Conservation (phyloP, 2,888 invertebrate species). For the Protodeltote pygarga region DNA sequence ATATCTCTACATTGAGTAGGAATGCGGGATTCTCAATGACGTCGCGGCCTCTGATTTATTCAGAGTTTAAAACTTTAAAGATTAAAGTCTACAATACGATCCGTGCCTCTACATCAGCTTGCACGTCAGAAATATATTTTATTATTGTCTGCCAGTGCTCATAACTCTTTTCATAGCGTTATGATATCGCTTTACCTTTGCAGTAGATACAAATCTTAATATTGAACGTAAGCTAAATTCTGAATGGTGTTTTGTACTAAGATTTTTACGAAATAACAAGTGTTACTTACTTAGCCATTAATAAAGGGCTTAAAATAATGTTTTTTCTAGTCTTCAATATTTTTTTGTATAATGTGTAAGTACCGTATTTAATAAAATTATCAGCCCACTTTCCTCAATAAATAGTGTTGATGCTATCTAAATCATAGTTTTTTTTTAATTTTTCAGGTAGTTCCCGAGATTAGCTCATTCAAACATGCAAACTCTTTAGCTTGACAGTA, state of each 20-base stretch:
- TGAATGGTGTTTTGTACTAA: conserved; percentile 14
- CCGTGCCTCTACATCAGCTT: conserved; percentile 41
- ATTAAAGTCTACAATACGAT: conserved; percentile 45
- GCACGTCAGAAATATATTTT: conserved; percentile 46
- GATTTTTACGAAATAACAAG: too few species aligned
- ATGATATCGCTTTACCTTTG: conserved; percentile 54
- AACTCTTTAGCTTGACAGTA: too few species aligned
- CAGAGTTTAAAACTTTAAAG: conserved; percentile 40
- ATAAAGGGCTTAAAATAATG: too few species aligned
- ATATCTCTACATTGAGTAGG: conserved; percentile 43
- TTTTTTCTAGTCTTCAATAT: too few species aligned
- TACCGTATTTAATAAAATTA: too few species aligned
- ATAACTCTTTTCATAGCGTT: conserved; percentile 58
- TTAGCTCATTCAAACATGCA: too few species aligned
- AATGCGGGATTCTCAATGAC: conserved; percentile 45
- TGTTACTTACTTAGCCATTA: too few species aligned
- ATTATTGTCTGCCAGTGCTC: conserved; percentile 46
- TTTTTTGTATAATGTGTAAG: too few species aligned
- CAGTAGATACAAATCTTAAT: conserved; percentile 47
- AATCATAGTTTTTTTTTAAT: too few species aligned
- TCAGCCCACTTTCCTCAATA: too few species aligned
- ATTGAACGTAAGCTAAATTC: conserved; percentile 20
- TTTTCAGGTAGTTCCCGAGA: too few species aligned
- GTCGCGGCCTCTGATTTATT: conserved; percentile 39
- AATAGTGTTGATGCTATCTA: too few species aligned